A percentile compares a stretch with the other conserved stretches of the same genome.
phyloP scores from a whole-genome alignment of 2,888 invertebrate genomes.

The Ischnura elegans region DNA sequence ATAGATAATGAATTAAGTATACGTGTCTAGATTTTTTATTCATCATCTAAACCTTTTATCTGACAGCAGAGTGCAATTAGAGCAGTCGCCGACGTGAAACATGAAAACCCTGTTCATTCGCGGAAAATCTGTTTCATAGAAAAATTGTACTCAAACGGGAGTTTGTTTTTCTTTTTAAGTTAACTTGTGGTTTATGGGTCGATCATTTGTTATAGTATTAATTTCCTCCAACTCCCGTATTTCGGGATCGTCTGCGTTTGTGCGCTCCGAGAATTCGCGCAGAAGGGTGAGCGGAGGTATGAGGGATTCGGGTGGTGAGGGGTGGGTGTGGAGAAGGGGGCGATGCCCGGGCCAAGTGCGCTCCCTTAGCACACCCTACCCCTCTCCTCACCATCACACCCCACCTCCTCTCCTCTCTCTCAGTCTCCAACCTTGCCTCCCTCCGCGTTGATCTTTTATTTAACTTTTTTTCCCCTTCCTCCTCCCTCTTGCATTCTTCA shows the following conservation, averaged over 20 bases:
- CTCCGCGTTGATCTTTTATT: conserved; percentile 49
- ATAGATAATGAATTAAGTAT: too few relatives aligned
- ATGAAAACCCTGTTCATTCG: too few relatives aligned
- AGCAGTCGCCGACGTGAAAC: too few relatives aligned
- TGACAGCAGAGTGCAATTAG: too few relatives aligned
- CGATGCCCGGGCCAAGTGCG: conserved; percentile 57
- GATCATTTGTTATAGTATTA: too few relatives aligned
- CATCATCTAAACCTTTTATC: too few relatives aligned
- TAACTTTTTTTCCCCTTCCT: background rate
- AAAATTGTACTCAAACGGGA: too few relatives aligned
- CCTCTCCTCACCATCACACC: conserved; percentile 70
- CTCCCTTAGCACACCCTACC: conserved; percentile 50
- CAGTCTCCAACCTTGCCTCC: conserved; percentile 27
- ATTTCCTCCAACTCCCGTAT: background rate
- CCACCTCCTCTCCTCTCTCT: conserved; percentile 45
- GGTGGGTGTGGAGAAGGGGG: background rate
- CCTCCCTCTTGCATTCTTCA: background rate
- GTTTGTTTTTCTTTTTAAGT: too few relatives aligned
- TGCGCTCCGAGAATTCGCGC: background rate
- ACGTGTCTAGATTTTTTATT: too few relatives aligned
- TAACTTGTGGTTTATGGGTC: too few relatives aligned
- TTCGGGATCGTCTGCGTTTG: background rate
- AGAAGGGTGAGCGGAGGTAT: background rate
- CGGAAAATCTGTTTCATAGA: too few relatives aligned
- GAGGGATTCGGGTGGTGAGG: background rate